Base-by-base conservation (phyloP, 2,113 vertebrate species). In the Datnioides undecimradiatus region DNA sequence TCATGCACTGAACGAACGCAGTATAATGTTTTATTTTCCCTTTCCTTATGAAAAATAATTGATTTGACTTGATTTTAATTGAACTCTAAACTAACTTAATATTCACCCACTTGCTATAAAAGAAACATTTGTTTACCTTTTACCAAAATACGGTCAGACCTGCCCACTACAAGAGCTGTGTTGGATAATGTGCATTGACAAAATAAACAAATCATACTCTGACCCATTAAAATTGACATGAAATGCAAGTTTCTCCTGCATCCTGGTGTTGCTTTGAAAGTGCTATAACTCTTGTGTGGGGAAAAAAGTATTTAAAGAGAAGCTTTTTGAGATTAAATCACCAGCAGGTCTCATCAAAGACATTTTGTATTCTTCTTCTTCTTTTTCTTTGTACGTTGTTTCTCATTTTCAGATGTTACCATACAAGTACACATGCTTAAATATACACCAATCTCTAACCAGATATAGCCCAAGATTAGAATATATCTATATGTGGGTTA, bases 31-130 rank as follows among this genome's bases (percentile, higher is more conserved):
- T 29, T 31, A 8, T 34, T 63, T 55, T 54, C 31, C n/a, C 11
- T 73, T 73, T 46, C 25, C 19, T 60, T 17, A 62, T 70, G 8
- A 51, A 81, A 52, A 40, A 19, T 69, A 17, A 17, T 67, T 60
- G 25, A n/a, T n/a, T n/a, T n/a, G n/a, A n/a, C n/a, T 45, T 6
- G 14, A 16, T 43, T 14, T 43, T 19, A 45, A 17, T 16, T 5
- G 45, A 2, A 34, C n/a, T 54, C n/a, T 51, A 16, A 27, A 36
- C n/a, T 31, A 2, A 52, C 31, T 17, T 23, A 23, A 25, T 31
- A 40, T 57, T 17, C 11, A 5, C 23, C 2, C 13, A 13, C 5
- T 34, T 25, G 23, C 27, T 52, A 17, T 45, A 36, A 25, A 16
- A 72, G 11, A 49, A 1, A 23, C 19, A n/a, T 33, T 41, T 63